Evolutionary conservation across 1,140 invertebrate species (phyloP).

Genomic region (Drosophila asahinai): DNA sequence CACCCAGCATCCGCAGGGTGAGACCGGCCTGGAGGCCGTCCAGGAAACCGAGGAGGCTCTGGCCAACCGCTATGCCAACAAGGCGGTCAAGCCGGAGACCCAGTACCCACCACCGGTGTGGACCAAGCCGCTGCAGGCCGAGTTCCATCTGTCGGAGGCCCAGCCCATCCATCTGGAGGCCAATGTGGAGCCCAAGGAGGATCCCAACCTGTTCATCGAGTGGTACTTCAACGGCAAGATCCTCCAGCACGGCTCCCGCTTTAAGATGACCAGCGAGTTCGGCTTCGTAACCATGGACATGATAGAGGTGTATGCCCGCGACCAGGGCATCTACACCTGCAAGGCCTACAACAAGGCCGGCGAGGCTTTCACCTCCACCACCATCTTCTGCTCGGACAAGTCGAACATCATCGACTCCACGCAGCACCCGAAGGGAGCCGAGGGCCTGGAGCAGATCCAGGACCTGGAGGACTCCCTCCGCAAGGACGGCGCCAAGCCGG

Average conservation of each 20-base stretch:
- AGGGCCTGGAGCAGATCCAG: slow-evolving; percentile 95
- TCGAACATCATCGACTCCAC: slow-evolving; percentile 94
- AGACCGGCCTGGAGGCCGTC: slow-evolving; percentile 93
- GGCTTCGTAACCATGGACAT: slow-evolving; percentile 96
- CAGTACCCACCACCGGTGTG: slow-evolving; percentile 95
- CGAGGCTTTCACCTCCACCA: slow-evolving; percentile 96
- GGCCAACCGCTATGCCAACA: slow-evolving; percentile 89
- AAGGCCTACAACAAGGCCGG: slow-evolving; percentile 94
- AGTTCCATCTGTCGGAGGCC: slow-evolving; percentile 95
- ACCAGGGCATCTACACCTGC: slow-evolving; percentile 97
- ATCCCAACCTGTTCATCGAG: slow-evolving; percentile 97
- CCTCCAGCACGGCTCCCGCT: slow-evolving; percentile 93
- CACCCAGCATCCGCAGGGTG: slow-evolving; percentile 96
- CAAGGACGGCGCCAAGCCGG: slow-evolving; percentile 88
- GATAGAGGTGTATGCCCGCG: slow-evolving; percentile 95
- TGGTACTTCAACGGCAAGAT: slow-evolving; percentile 97
- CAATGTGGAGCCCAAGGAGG: slow-evolving; percentile 97
- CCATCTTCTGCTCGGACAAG: slow-evolving; percentile 93
- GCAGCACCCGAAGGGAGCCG: slow-evolving; percentile 96
- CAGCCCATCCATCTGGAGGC: slow-evolving; percentile 96
- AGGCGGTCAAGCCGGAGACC: slow-evolving; percentile 89
- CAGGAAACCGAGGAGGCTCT: slow-evolving; percentile 93
- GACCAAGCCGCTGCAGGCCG: slow-evolving; percentile 92
- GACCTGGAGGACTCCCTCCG: slow-evolving; percentile 94
- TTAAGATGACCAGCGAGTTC: slow-evolving; percentile 95